Percentiles rank a stretch among this genome's conserved stretches.
These are phyloP conservation scores for Oryctes rhinoceros DNA, from an alignment of 1,140 invertebrate species.

Conservation along the genomic window DNA sequence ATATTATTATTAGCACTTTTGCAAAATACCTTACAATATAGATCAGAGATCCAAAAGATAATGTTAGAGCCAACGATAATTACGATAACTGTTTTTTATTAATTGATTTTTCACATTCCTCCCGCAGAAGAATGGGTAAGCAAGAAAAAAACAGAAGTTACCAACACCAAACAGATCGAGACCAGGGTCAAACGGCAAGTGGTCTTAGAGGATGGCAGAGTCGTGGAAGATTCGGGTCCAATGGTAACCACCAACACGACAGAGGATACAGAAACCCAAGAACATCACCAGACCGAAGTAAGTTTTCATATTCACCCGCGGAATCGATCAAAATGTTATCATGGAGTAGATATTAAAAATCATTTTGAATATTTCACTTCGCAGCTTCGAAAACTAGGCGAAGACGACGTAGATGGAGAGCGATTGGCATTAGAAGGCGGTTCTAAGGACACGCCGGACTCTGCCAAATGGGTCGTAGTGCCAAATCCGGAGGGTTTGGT, in stretches of 20 bases:
- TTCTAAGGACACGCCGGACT: slow-evolving; percentile 60
- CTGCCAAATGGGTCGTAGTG: slow-evolving; percentile 69
- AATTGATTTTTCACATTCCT: no score
- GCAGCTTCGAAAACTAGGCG: slow-evolving; percentile 60
- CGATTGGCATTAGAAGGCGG: slow-evolving; percentile 51
- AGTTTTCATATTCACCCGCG: background rate
- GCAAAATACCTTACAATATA: no score
- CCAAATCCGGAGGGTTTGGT: slow-evolving; percentile 75
- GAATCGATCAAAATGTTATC: background rate
- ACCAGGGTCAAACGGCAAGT: slow-evolving; percentile 89
- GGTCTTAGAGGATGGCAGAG: slow-evolving; percentile 87
- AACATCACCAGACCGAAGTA: slow-evolving; percentile 86
- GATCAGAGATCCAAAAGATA: no score
- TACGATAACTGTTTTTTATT: no score
- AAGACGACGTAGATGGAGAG: slow-evolving; percentile 57
- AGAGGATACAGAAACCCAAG: slow-evolving; percentile 88
- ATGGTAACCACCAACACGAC: slow-evolving; percentile 88
- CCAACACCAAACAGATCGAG: slow-evolving; percentile 87
- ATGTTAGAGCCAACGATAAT: no score
- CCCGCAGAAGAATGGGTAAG: slow-evolving; percentile 89
- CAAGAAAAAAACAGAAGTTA: slow-evolving; percentile 85
- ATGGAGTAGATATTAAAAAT: background rate
- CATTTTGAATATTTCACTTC: slow-evolving; percentile 40
- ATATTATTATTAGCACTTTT: no score
- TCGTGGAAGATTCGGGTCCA: slow-evolving; percentile 87